Conservation (phyloP, 2,113 vertebrate species). For the Promerops cafer region DNA sequence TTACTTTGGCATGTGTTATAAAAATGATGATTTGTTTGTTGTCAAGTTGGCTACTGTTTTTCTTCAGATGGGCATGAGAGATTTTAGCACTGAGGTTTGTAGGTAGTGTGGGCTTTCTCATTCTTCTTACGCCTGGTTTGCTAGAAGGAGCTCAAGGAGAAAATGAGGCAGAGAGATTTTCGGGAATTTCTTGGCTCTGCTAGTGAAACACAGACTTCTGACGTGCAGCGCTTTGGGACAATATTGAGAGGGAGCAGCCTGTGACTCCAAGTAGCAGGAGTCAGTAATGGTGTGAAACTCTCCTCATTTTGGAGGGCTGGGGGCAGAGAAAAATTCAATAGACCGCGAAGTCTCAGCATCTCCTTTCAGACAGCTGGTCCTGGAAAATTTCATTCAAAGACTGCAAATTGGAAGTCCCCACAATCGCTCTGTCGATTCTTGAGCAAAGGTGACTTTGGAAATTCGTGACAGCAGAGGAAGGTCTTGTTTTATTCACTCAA, state of each 20-base stretch:
- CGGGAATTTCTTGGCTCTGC: background rate
- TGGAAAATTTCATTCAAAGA: background rate
- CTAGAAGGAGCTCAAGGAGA: background rate
- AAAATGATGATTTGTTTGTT: background rate
- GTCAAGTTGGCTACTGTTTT: background rate
- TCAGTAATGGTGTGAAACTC: background rate
- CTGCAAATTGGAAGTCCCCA: background rate
- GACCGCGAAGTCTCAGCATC: background rate
- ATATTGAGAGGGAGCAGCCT: background rate
- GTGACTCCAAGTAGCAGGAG: background rate
- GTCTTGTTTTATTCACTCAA: conserved; percentile 46
- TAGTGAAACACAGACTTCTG: background rate
- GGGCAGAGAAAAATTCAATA: background rate
- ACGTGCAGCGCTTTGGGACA: background rate
- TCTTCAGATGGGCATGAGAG: background rate
- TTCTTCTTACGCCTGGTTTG: background rate
- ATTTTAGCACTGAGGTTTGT: background rate
- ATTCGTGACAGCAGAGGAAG: background rate
- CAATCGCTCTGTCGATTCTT: background rate
- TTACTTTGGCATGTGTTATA: background rate
- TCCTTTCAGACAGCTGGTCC: background rate
- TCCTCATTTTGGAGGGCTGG: background rate
- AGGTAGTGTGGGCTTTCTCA: background rate
- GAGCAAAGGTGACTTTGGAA: conserved; percentile 54
- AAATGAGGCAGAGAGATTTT: background rate